Base-by-base conservation (phyloP, 2,113 vertebrate genomes). In the Charadrius vociferus region DNA sequence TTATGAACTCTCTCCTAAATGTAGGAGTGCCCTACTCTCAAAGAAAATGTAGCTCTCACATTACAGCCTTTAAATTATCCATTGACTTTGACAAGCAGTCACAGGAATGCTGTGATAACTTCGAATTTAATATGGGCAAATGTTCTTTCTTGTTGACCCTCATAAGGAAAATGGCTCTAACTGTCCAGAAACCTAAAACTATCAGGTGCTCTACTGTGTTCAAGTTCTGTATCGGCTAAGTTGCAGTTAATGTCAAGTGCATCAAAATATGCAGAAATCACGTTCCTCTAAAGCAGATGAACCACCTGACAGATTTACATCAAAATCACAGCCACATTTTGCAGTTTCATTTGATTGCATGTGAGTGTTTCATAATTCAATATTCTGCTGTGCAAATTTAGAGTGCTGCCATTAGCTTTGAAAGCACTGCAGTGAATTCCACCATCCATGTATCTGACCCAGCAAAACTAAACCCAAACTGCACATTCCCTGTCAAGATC, bases 221-320 rank as follows among this genome's bases (percentile, higher is more conserved):
- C 18, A 37, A 67, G 30, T 74, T 93, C 37, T 61, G 29, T 59
- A 73, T 21, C 0, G 0, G 47, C 56, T 83, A 73, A 83, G 45
- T 81, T 11, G 6, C 7, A 29, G 63, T 70, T 94, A 66, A 89
- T 19, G n/a, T 53, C 50, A 89, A 83, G 65, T 27, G 47, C 63
- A 84, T 67, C 26, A 59, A 81, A 93, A 86, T 91, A 74, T 59
- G 29, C 12, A 59, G 41, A 84, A 95, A 67, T 87, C 41, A 5
- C 2, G 1, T 81, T 92, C 75, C 39, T 89, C 49, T 93, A 49
- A 85, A 82, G 49, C n/a, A 86, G 72, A 91, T 67, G 55, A 84
- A 62, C 45, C n/a, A 94, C 61, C 84, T 94, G 83, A 89, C 77
- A 91, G 81, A 81, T 81, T 89, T 87, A 86, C 77, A 91, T 95